Evolutionary conservation across 2,113 vertebrate genomes (phyloP).

Genomic region (Trichechus manatus): DNA sequence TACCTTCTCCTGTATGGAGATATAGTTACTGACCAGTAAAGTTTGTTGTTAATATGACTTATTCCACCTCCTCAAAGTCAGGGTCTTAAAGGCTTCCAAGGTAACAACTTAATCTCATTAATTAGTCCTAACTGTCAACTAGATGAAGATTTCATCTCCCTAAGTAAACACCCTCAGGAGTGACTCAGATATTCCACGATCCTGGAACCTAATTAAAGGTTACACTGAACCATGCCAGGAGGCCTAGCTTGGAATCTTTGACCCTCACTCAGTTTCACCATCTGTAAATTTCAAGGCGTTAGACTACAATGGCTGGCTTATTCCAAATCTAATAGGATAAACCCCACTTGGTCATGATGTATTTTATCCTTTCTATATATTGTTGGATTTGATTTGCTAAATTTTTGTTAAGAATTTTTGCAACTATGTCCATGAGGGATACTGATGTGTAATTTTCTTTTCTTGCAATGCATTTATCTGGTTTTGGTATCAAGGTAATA

Average conservation of each 20-base stretch:
- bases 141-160: not conserved
- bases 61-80: not conserved
- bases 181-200: slow-evolving; percentile 37
- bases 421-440: not conserved
- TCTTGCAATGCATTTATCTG: not conserved
- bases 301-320: not conserved
- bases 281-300: not conserved
- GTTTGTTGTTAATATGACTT: not conserved
- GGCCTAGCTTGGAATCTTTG: not conserved
- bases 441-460: not conserved
- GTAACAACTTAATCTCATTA: not conserved
- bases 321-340: not conserved
- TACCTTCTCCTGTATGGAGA: not conserved
- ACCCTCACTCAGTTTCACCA: slow-evolving; percentile 18
- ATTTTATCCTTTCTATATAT: not conserved
- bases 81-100: not conserved
- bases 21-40: not conserved
- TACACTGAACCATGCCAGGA: not conserved
- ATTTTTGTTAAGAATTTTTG: slow-evolving; percentile 18
- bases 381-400: slow-evolving; percentile 27
- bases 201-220: slow-evolving; percentile 15
- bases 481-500: not conserved
- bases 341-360: not conserved
- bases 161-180: slow-evolving; percentile 18
- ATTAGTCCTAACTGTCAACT: not conserved